phyloP scores from a whole-genome alignment of 2,888 invertebrate genomes.

The Parnassius smintheus region DNA sequence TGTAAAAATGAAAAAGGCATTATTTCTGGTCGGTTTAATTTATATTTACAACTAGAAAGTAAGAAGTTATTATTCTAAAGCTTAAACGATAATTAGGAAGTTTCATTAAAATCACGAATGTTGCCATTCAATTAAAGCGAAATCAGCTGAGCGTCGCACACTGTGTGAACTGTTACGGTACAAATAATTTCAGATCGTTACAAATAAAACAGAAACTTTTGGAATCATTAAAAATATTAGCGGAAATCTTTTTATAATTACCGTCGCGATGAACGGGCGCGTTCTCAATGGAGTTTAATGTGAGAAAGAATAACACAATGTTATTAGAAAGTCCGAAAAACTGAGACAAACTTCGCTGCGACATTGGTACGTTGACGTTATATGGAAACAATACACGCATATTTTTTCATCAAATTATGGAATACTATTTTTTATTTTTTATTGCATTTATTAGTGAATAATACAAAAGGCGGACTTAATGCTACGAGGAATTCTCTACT shows the following conservation, averaged over 20 bases:
- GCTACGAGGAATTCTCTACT: too few species aligned
- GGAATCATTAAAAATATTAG: conserved; percentile 42
- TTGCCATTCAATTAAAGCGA: conserved; percentile 40
- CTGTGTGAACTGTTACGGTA: conserved; percentile 43
- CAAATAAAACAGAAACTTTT: conserved; percentile 31
- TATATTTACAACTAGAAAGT: conserved; percentile 70
- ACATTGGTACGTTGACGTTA: conserved; percentile 19
- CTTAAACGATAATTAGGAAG: conserved; percentile 48
- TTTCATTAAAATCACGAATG: conserved; percentile 50
- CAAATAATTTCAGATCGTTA: conserved; percentile 41
- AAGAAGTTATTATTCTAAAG: conserved; percentile 37
- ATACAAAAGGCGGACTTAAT: too few species aligned
- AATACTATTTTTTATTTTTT: too few species aligned
- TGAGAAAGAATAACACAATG: conserved; percentile 39
- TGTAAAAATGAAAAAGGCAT: not conserved
- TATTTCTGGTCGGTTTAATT: conserved; percentile 40
- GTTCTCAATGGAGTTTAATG: conserved; percentile 34
- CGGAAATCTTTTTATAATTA: conserved; percentile 42
- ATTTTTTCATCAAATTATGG: too few species aligned
- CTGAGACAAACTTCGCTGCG: conserved; percentile 15
- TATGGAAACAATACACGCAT: too few species aligned
- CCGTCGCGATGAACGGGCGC: conserved; percentile 33
- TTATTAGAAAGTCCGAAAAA: conserved; percentile 24
- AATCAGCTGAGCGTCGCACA: conserved; percentile 36
- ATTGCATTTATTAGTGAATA: too few species aligned